A percentile compares a stretch with the other conserved stretches of the same genome.
These are phyloP conservation scores for Alouatta palliata DNA, from an alignment of 2,113 vertebrate species.

Conservation along the genomic window DNA sequence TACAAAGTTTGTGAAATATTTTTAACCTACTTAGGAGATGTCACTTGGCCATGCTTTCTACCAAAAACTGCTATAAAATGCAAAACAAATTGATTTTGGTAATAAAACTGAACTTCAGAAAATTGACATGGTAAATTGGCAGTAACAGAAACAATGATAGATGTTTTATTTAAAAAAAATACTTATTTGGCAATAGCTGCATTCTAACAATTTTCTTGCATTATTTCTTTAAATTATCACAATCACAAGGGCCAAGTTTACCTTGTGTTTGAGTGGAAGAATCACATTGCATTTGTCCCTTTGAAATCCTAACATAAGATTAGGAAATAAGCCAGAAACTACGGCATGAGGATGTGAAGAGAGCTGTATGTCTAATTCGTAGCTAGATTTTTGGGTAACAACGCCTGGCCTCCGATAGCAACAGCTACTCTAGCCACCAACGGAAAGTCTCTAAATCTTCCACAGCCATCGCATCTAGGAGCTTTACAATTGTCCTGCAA, in stretches of 20 bases:
- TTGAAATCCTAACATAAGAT: neutral
- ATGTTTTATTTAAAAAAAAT: neutral
- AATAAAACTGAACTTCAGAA: constrained; percentile 23
- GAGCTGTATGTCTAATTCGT: neutral
- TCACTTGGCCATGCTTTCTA: neutral
- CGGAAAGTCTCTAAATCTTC: neutral
- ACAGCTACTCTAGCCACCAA: neutral
- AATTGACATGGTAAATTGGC: neutral
- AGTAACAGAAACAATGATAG: neutral
- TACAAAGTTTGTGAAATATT: neutral
- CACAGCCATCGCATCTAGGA: neutral
- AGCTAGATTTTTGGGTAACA: neutral
- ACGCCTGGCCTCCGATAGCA: neutral
- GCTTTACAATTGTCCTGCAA: neutral
- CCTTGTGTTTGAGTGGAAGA: neutral
- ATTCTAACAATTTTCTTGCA: neutral
- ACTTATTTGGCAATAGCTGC: neutral
- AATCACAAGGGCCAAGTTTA: neutral
- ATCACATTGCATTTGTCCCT: neutral
- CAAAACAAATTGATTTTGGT: neutral
- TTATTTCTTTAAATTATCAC: constrained; percentile 12
- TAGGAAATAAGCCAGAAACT: neutral
- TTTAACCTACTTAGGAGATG: neutral
- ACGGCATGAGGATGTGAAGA: neutral
- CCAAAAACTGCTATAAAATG: neutral